A percentile compares a stretch with the other conserved stretches of the same genome.
These are phyloP conservation scores for Paracyclopina nana DNA, from an alignment of 1,140 invertebrate species.

Conservation along the genomic window DNA sequence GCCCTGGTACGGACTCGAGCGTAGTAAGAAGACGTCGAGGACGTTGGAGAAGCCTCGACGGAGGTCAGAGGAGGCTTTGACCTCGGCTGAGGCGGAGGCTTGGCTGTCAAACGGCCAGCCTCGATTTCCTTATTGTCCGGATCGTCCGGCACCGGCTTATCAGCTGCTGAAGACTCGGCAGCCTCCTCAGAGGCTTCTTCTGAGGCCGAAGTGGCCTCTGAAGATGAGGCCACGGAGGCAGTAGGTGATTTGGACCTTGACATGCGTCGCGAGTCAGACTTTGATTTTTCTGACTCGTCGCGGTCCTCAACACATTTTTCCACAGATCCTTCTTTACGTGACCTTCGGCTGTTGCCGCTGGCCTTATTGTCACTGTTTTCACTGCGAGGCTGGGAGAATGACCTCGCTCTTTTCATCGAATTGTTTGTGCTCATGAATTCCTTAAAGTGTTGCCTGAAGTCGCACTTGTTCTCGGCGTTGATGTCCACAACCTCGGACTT, in stretches of 20 bases:
- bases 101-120: neutral
- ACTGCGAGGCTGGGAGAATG: constrained; percentile 10
- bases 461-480: constrained; percentile 1
- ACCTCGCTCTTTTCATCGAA: neutral
- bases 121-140: neutral
- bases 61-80: neutral
- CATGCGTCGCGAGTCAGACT: neutral
- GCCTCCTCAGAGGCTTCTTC: no score
- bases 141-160: no score
- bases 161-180: no score
- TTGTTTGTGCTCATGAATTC: constrained; percentile 1
- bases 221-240: no score
- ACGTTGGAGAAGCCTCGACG: neutral
- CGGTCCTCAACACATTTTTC: neutral
- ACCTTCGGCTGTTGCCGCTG: neutral
- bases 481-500: neutral
- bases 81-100: neutral
- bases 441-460: constrained; percentile 8
- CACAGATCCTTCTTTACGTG: neutral
- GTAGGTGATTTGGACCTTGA: no score
- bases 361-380: no score
- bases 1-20: neutral
- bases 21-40: neutral
- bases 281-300: neutral
- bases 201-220: no score